phyloP scores from a whole-genome alignment of 1,140 invertebrate genomes.

The Drosophila miranda region DNA sequence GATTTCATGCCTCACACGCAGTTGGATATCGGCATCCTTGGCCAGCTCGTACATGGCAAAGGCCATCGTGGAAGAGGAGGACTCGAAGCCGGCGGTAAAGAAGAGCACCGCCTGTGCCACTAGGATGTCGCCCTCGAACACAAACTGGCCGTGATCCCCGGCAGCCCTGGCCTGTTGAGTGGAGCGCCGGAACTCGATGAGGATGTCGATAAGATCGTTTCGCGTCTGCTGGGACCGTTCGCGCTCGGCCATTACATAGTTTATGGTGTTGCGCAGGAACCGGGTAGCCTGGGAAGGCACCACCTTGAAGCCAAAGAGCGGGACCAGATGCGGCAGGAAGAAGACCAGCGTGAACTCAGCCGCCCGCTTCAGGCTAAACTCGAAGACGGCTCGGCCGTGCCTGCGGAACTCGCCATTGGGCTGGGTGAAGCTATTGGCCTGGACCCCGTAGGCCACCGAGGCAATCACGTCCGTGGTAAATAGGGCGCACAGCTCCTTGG shows the following conservation, averaged over 20 bases:
- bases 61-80: conserved; percentile 82
- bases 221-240: conserved; percentile 61
- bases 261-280: conserved; percentile 80
- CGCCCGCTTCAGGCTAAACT: conserved; percentile 83
- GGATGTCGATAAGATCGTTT: conserved; percentile 83
- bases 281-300: conserved; percentile 49
- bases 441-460: conserved; percentile 85
- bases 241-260: conserved; percentile 79
- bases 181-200: conserved; percentile 68
- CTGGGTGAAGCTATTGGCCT: conserved; percentile 84
- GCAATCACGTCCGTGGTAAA: conserved; percentile 86
- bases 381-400: conserved; percentile 83
- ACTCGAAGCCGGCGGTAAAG: conserved; percentile 85
- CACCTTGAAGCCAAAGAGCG: conserved; percentile 66
- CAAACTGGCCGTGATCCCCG: conserved; percentile 31
- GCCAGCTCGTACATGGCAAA: conserved; percentile 84
- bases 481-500: conserved; percentile 83
- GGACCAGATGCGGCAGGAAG: conserved; percentile 79
- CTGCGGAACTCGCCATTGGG: conserved; percentile 82
- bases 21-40: conserved; percentile 81
- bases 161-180: conserved; percentile 42
- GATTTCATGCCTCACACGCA: conserved; percentile 82
- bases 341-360: conserved; percentile 83
- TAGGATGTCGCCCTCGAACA: conserved; percentile 82
- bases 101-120: conserved; percentile 86